Base-by-base conservation (phyloP, 1,140 invertebrate genomes). In the Panonychus citri region DNA sequence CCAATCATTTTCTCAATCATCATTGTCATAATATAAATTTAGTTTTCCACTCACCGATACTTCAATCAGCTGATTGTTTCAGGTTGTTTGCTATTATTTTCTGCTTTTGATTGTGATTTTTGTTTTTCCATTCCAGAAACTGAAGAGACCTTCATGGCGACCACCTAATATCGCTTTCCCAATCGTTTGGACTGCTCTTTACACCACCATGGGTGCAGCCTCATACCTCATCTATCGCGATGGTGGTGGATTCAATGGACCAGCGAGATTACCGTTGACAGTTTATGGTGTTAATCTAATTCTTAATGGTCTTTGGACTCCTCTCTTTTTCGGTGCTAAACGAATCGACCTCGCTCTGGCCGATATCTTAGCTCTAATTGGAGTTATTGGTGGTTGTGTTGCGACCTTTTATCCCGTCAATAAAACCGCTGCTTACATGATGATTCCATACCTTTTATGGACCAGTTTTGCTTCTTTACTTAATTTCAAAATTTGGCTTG, bases 261-360 rank as follows among this genome's bases (percentile, higher is more conserved):
- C 68, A 57, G 78, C 77, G 3, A 70, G 69, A 30, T 25, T 81
- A 3, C 81, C 85, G 1, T 65, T 90, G 21, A 71, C 78, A 0
- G 65, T 82, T 25, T 89, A 85, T 62, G 82, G 78, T 7, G 68
- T 75, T 1, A 84, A 87, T 65, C 69, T 90, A 50, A 74, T 78
- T 0, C 68, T 89, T 0, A 90, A 89, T 67, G 88, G 82, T 81
- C 74, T 78, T 0, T 90, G 85, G 85, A 77, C 82, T 2, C 84
- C 83, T 8, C 77, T 89, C 19, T 89, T 89, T 70, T 89, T 89
- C 69, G 78, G 78, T 46, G 61, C 71, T 27, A 79, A 80, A 57
- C 77, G 78, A 60, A 71, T 83, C 3, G 81, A 83, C 70, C 70
- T 85, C 82, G 78, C 78, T 17, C 73, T 83, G 34, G 76, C 79